Evolutionary conservation across 37 sponge, comb jelly and placozoan species (phyloP).

Genomic region (Chondrosia reniformis): DNA sequence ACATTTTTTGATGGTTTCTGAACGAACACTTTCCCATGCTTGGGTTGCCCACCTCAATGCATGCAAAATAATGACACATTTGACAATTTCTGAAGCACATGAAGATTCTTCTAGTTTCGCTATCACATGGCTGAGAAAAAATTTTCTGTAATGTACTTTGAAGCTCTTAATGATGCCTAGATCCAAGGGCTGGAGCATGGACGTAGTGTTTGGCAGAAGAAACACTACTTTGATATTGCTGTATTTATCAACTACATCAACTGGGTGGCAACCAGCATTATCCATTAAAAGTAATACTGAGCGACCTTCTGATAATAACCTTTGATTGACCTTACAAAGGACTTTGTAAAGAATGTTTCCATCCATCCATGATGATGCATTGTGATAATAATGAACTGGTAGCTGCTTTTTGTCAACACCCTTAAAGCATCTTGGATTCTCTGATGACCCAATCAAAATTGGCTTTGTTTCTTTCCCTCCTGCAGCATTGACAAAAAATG

Average conservation of each 20-base stretch:
- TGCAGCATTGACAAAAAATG: conserved; percentile 65
- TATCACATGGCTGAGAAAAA: conserved; percentile 24
- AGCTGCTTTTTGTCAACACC: conserved; percentile 37
- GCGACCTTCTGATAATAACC: conserved; percentile 20
- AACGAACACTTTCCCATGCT: conserved; percentile 49
- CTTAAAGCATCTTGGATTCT: conserved; percentile 61
- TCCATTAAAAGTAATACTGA: conserved; percentile 57
- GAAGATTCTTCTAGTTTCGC: conserved; percentile 39
- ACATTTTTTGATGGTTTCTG: conserved; percentile 51
- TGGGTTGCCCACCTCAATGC: conserved; percentile 52
- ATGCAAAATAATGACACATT: conserved; percentile 54
- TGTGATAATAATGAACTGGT: conserved; percentile 62
- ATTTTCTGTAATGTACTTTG: conserved; percentile 49
- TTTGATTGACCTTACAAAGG: conserved; percentile 30
- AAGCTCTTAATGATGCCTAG: conserved; percentile 64
- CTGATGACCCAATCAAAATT: conserved; percentile 65
- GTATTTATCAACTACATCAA: conserved; percentile 42
- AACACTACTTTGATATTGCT: conserved; percentile 55
- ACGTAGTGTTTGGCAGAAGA: conserved; percentile 62
- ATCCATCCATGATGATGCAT: conserved; percentile 55
- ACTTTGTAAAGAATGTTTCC: conserved; percentile 62
- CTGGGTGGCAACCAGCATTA: conserved; percentile 61
- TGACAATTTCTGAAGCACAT: conserved; percentile 37
- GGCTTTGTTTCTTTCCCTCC: conserved; percentile 52
- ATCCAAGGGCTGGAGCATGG: conserved; percentile 63